Evolutionary conservation across 2,797 vertebrate genomes (phyloP), one percentile per base, ranked within the genome.

Genomic region (Gymnoscopelus microlampas): DNA sequence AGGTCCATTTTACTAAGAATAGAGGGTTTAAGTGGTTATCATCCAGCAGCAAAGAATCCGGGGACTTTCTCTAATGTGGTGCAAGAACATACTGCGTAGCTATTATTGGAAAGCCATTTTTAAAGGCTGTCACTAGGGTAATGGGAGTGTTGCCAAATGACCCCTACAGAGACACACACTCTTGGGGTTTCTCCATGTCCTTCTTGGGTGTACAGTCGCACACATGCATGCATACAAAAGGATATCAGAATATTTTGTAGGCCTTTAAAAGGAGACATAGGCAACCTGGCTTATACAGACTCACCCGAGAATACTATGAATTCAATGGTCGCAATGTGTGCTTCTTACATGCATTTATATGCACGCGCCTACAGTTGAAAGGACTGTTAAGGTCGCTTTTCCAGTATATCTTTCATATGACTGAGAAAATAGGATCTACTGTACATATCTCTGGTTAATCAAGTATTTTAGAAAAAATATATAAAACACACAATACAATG

Each of bases 91-190:
- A 15, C 44, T 58, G 29, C 39, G 47, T 23, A 64, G 69, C 69
- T 71, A 64, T 71, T 65, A 59, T 47, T 65, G 70, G 55, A 51
- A 53, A 58, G 48, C 32, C 55, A 59, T 66, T 72, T 71, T 66
- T 65, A 66, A 57, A 53, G 47, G 53, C 68, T 47, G 55, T 68
- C 56, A 53, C 53, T 58, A 10, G 60, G 32, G 73, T 69, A 74
- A 72, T 70, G 61, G 39, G 58, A 19, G 13, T 55, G 60, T 61
- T 64, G 58, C 60, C 56, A 70, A 70, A 74, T 11, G 14, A 61
- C 48, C 62, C 15, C 26, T 19, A 35, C 49, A 64, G 50, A 71
- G 59, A 64, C 35, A 59, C 19, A 19, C 26, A 24, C 59, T 63
- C 66, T 35, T 69, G 70, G 53, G 66, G 48, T 73, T 68, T 72